These are phyloP conservation scores for Ochropleura leucogaster DNA, from an alignment of 2,888 invertebrate genomes.

Conservation along the genomic window DNA sequence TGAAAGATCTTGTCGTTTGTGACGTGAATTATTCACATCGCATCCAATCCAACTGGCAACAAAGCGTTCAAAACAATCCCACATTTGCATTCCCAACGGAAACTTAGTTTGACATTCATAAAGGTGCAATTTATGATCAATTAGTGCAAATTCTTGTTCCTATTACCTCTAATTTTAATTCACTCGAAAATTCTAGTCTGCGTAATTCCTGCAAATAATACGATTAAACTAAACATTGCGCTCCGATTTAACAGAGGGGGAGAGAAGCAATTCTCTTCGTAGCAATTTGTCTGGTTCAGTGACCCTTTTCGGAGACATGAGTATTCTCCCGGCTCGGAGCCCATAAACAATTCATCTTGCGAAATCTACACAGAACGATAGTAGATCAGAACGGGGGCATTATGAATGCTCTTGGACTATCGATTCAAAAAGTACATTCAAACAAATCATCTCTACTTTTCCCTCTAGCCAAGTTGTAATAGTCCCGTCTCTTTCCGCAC, in stretches of 20 bases:
- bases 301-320: slow-evolving; percentile 78
- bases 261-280: slow-evolving; percentile 73
- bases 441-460: slow-evolving; percentile 77
- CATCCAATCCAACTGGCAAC: slow-evolving; percentile 66
- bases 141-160: slow-evolving; percentile 72
- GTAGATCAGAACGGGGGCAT: slow-evolving; percentile 70
- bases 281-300: slow-evolving; percentile 84
- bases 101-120: slow-evolving; percentile 74
- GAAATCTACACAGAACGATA: slow-evolving; percentile 75
- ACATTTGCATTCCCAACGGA: slow-evolving; percentile 74
- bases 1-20: slow-evolving; percentile 70
- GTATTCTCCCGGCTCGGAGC: slow-evolving; percentile 70
- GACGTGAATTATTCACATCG: slow-evolving; percentile 74
- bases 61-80: slow-evolving; percentile 72
- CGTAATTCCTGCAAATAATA: slow-evolving; percentile 81
- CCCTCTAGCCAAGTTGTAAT: slow-evolving; percentile 72
- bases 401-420: slow-evolving; percentile 77
- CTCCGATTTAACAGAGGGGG: slow-evolving; percentile 77
- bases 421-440: slow-evolving; percentile 77
- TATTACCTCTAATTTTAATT: slow-evolving; percentile 74
- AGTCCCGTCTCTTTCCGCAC: slow-evolving; percentile 77
- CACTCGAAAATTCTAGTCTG: slow-evolving; percentile 72
- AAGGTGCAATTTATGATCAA: slow-evolving; percentile 76
- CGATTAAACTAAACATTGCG: slow-evolving; percentile 78
- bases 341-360: slow-evolving; percentile 82